Evolutionary conservation across 1,140 invertebrate genomes (phyloP).

Genomic region (Pissodes strobi): DNA sequence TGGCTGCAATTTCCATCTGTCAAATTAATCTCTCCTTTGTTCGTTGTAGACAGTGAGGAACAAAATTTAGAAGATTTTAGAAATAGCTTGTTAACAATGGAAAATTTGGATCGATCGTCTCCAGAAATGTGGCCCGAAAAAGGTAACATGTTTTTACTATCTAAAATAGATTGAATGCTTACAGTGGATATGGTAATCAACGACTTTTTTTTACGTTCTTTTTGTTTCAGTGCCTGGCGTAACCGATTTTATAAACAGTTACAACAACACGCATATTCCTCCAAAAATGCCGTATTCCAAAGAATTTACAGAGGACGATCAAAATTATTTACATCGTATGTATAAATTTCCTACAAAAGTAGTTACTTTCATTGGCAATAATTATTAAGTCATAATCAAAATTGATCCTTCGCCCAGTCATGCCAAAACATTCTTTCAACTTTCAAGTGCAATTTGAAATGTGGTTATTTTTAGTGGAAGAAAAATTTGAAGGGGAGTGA

Average conservation of each 20-base stretch:
- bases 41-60: slow-evolving; percentile 47
- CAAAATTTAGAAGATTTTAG: slow-evolving; percentile 61
- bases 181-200: neutral
- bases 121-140: slow-evolving; percentile 93
- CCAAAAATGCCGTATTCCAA: slow-evolving; percentile 62
- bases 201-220: slow-evolving; percentile 10
- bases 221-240: slow-evolving; percentile 68
- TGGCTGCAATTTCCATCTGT: slow-evolving; percentile 25
- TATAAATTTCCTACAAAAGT: too few species aligned
- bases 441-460: too few species aligned
- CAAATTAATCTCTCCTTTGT: slow-evolving; percentile 42
- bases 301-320: slow-evolving; percentile 67
- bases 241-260: slow-evolving; percentile 68
- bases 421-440: too few species aligned
- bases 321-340: slow-evolving; percentile 74
- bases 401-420: too few species aligned
- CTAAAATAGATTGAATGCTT: slow-evolving; percentile 8
- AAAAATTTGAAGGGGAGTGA: too few species aligned
- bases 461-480: too few species aligned
- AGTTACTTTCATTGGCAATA: too few species aligned
- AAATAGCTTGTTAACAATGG: slow-evolving; percentile 77
- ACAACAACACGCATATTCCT: slow-evolving; percentile 56
- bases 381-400: too few species aligned
- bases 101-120: slow-evolving; percentile 87
- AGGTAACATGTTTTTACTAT: slow-evolving; percentile 67